Base-by-base conservation (phyloP, 2,113 vertebrate species). In the Rafetus swinhoei region DNA sequence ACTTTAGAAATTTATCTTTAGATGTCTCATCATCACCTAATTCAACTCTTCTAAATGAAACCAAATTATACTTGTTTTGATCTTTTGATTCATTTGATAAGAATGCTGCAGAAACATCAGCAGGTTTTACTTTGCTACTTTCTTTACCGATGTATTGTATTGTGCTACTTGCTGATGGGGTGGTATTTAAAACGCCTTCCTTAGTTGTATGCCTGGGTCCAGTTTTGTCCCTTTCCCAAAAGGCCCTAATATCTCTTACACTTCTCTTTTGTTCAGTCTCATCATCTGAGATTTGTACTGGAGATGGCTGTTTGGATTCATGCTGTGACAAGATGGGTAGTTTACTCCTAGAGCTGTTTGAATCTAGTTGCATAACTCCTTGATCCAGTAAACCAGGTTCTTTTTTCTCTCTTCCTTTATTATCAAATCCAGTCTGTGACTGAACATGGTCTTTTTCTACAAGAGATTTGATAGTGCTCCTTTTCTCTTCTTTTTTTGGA, bases 211-310 rank as follows among this genome's bases (percentile, higher is more conserved):
- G n/a, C n/a, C 79, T 86, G 18, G 97, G 53, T 53, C 93, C 88
- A 92, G 87, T 91, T 83, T 92, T 97, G 87, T 98, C 98, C 85
- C 98, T 97, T 98, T 99, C 99, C 99, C 99, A 99, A 90, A 99
- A 99, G 56, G 97, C 98, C 97, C 98, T 99, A 29, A 99, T 98
- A 80, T 99, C 98, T 86, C 97, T 99, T 89, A 99, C 98, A 95
- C 89, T 98, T 94, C 92, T 97, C 90, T 97, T 97, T 94, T 92
- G 96, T 62, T 18, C 90, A 50, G 94, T 91, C 22, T 81, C 81
- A 56, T 92, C 95, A 35, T 95, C 95, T 0, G 1, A 84, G 18
- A 96, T 88, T 27, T 9, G 60, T 27, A 87, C 97, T 35, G 96
- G 77, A 93, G 90, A 76, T 81, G 32, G 32, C 9, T 94, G 45